phyloP scores from a whole-genome alignment of 2,113 vertebrate species.

The Vanacampus margaritifer region DNA sequence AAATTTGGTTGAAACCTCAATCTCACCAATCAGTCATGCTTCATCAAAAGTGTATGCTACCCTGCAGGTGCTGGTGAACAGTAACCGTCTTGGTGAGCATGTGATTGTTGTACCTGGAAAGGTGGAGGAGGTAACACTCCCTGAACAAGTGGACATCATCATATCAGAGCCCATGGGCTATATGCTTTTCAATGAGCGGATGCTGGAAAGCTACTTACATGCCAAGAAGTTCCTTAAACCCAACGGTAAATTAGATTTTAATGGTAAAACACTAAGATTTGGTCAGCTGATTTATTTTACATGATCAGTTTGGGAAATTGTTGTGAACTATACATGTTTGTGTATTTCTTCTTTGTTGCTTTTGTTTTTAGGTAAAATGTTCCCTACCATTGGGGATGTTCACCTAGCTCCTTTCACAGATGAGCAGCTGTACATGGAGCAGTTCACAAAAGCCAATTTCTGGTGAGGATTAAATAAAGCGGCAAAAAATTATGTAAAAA shows the following conservation, averaged over 20 bases:
- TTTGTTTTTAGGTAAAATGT: constrained; percentile 86
- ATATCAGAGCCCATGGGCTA: constrained; percentile 98
- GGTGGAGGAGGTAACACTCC: constrained; percentile 89
- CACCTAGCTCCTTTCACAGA: constrained; percentile 95
- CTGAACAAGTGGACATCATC: constrained; percentile 95
- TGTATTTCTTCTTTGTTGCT: not conserved
- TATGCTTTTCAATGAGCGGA: constrained; percentile 96
- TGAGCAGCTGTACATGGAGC: constrained; percentile 98
- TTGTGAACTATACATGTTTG: not conserved
- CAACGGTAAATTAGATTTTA: constrained; percentile 66
- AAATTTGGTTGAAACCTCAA: not conserved
- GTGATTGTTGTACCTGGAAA: constrained; percentile 93
- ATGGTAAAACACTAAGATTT: not conserved
- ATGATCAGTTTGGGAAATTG: not conserved
- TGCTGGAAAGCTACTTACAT: constrained; percentile 95
- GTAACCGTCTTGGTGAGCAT: constrained; percentile 86
- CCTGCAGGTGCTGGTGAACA: constrained; percentile 87
- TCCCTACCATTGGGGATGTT: constrained; percentile 93
- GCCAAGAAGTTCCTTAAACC: constrained; percentile 96
- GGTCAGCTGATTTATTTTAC: not conserved
- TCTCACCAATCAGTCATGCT: not conserved
- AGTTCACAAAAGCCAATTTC: constrained; percentile 98
- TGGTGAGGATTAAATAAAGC: constrained; percentile 74
- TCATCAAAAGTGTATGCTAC: not conserved
- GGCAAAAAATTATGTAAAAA: not conserved